Percentiles rank a stretch among this genome's conserved stretches.
phyloP scores from a whole-genome alignment of 2,888 invertebrate species.

The Acheta domesticus region DNA sequence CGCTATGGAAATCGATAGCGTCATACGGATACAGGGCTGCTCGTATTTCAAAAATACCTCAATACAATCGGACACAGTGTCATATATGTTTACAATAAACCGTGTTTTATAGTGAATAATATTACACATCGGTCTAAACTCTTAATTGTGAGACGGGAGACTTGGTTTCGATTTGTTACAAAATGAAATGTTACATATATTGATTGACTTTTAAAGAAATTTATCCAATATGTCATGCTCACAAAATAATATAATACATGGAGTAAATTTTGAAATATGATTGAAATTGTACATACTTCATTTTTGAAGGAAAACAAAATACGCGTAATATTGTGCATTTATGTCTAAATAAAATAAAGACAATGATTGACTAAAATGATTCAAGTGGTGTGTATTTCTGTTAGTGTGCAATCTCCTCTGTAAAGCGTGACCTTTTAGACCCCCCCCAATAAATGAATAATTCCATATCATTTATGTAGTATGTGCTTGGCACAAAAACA shows the following conservation, averaged over 20 bases:
- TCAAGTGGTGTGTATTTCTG: too few relatives aligned
- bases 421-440: too few relatives aligned
- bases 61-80: conserved; percentile 18
- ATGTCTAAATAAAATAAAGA: conserved; percentile 12
- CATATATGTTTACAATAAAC: conserved; percentile 11
- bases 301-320: conserved; percentile 12
- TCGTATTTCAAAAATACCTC: conserved; percentile 18
- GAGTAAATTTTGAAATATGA: conserved; percentile 18
- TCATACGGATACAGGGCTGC: conserved; percentile 7
- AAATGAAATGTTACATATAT: conserved; percentile 7
- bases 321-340: conserved; percentile 18
- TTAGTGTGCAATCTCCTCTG: too few relatives aligned
- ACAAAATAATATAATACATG: neutral
- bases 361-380: neutral
- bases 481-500: too few relatives aligned
- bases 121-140: conserved; percentile 18
- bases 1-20: neutral
- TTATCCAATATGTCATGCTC: conserved; percentile 18
- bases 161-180: conserved; percentile 18
- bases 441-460: too few relatives aligned
- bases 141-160: conserved; percentile 18
- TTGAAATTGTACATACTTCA: conserved; percentile 9
- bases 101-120: conserved; percentile 18
- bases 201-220: conserved; percentile 18
- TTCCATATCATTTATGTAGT: too few relatives aligned